A percentile compares a stretch with the other conserved stretches of the same genome.
Evolutionary conservation across 2,888 invertebrate species (phyloP).

Genomic region (Cephus spinipes): DNA sequence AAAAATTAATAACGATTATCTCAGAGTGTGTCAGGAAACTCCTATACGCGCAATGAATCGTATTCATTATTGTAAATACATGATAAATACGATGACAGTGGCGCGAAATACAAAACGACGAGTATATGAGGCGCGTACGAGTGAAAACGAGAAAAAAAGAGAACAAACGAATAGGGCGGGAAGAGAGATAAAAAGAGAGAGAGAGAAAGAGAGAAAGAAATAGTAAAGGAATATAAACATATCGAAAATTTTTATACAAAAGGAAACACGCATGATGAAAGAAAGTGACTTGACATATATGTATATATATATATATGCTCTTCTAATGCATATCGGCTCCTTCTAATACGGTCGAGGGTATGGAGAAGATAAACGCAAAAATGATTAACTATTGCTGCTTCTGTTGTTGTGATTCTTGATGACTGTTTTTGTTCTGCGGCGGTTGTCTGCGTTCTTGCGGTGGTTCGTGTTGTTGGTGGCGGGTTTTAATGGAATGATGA

Average conservation of each 20-base stretch:
- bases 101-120: constrained; percentile 39
- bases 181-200: background rate
- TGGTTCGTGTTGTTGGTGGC: constrained; percentile 50
- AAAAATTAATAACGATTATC: background rate
- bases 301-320: constrained; percentile 29
- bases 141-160: background rate
- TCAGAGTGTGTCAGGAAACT: background rate
- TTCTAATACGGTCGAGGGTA: constrained; percentile 35
- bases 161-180: constrained; percentile 5
- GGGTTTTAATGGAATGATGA: constrained; percentile 65
- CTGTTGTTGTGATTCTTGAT: constrained; percentile 44
- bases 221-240: background rate
- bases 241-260: constrained; percentile 43
- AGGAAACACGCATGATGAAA: constrained; percentile 46
- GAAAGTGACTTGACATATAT: constrained; percentile 35
- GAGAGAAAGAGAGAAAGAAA: background rate
- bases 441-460: constrained; percentile 55
- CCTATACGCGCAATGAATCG: constrained; percentile 3
- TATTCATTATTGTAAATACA: constrained; percentile 35
- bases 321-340: constrained; percentile 34
- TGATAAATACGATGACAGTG: constrained; percentile 43
- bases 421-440: constrained; percentile 54
- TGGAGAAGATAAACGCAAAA: constrained; percentile 23
- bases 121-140: constrained; percentile 7
- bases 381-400: constrained; percentile 48